These are phyloP conservation scores for Pyrocephalus nanus DNA, from an alignment of 2,797 vertebrate genomes.

Conservation along the genomic window DNA sequence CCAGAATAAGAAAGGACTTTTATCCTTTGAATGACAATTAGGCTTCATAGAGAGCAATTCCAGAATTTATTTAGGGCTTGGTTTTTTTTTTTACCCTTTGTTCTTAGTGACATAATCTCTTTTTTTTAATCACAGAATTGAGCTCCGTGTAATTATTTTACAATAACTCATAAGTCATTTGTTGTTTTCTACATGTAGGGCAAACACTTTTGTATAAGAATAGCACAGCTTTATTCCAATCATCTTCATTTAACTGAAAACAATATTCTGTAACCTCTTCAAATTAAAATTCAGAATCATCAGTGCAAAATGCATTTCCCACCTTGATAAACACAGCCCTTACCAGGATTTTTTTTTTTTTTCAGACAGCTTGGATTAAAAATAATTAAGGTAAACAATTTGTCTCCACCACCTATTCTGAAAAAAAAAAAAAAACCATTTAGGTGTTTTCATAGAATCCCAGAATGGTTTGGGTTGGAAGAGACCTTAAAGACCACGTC, in stretches of 20 bases:
- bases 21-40: background rate
- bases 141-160: background rate
- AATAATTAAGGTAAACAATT: background rate
- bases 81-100: too few relatives aligned
- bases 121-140: background rate
- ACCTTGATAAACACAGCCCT: background rate
- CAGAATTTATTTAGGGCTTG: background rate
- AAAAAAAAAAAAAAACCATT: background rate
- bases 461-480: background rate
- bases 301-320: background rate
- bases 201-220: background rate
- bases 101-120: background rate
- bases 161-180: background rate
- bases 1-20: background rate
- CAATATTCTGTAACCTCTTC: background rate
- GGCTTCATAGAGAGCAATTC: background rate
- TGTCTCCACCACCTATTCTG: background rate
- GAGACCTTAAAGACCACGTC: background rate
- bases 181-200: background rate
- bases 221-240: background rate
- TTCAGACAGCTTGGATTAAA: background rate
- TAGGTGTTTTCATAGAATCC: background rate
- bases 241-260: background rate
- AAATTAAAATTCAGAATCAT: background rate
- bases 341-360: background rate